These are phyloP conservation scores for Galaxea fascicularis DNA, from an alignment of 92 coral and sea anemone genomes.

Conservation along the genomic window DNA sequence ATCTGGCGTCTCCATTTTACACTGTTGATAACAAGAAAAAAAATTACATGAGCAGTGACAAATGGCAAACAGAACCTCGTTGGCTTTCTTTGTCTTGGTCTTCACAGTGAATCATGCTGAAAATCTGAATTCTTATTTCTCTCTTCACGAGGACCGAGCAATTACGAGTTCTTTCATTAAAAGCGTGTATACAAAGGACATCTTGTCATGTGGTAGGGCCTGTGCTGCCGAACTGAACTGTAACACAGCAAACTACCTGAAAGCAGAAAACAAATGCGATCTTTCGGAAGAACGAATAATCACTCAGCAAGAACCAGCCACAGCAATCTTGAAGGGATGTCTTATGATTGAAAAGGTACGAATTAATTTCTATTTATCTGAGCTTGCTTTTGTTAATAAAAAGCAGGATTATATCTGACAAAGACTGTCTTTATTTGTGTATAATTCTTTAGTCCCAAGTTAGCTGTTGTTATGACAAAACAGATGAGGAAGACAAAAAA, in stretches of 20 bases:
- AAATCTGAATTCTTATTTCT: slow-evolving; percentile 9
- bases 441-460: no score
- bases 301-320: background rate
- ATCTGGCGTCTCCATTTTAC: no score
- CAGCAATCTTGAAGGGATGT: background rate
- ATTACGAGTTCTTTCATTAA: background rate
- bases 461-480: no score
- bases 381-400: no score
- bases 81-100: background rate
- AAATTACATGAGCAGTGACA: no score
- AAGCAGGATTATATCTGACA: no score
- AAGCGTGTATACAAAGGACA: background rate
- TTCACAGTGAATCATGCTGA: background rate
- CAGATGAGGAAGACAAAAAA: no score
- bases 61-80: background rate
- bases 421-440: no score
- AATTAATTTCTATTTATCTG: background rate
- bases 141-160: slow-evolving; percentile 9
- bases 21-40: no score
- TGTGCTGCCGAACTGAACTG: slow-evolving; percentile 11
- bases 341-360: slow-evolving; percentile 34
- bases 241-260: slow-evolving; percentile 18
- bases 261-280: slow-evolving; percentile 5
- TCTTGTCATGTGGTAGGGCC: slow-evolving; percentile 3
- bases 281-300: background rate